phyloP scores from a whole-genome alignment of 2,113 vertebrate species.

The Crotophaga sulcirostris region DNA sequence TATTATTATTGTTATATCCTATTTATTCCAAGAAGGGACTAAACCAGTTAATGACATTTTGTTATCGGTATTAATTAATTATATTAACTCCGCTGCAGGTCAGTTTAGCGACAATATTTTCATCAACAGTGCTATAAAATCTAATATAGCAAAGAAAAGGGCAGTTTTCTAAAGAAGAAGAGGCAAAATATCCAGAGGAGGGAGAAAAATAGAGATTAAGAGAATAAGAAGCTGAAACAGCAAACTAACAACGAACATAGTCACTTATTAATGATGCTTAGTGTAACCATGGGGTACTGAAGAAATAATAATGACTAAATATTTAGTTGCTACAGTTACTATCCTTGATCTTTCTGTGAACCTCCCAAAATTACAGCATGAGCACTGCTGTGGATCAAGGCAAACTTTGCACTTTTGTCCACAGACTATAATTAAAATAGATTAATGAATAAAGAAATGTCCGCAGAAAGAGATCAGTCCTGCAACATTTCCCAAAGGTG shows the following conservation, averaged over 20 bases:
- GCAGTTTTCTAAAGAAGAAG: background rate
- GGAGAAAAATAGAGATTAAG: background rate
- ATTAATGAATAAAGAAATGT: constrained; percentile 50
- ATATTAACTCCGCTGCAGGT: background rate
- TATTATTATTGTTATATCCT: background rate
- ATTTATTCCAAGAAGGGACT: background rate
- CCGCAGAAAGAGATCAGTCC: constrained; percentile 38
- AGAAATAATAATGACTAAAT: constrained; percentile 62
- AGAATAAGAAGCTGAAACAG: background rate
- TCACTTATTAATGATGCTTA: background rate
- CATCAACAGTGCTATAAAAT: background rate
- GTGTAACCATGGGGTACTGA: constrained; percentile 12
- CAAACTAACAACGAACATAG: background rate
- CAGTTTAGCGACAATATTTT: background rate
- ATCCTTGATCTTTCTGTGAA: constrained; percentile 52
- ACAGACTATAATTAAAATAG: constrained; percentile 31
- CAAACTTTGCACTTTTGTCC: constrained; percentile 25
- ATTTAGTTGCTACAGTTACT: constrained; percentile 68
- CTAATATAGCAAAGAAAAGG: background rate
- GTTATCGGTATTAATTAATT: background rate
- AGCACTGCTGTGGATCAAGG: background rate
- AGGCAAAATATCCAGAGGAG: background rate
- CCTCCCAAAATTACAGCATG: constrained; percentile 27
- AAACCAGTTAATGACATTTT: background rate
- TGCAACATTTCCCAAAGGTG: constrained; percentile 24